Conservation (phyloP, 1,140 invertebrate species). For the Papilio helenus region DNA sequence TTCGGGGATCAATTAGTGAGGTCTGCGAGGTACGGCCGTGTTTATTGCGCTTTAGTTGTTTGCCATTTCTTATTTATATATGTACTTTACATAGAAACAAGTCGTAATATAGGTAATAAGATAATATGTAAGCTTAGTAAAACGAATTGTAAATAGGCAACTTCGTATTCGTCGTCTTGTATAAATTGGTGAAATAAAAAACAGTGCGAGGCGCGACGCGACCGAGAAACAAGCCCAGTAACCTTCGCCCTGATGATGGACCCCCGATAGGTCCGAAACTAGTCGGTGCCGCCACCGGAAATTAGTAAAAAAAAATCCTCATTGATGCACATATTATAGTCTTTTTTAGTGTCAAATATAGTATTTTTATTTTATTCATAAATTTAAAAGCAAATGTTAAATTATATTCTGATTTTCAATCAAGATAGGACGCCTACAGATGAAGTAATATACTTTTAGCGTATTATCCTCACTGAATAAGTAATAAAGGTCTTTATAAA, state of each 20-base stretch:
- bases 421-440: not conserved
- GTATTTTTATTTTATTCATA: not conserved
- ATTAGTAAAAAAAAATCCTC: no score
- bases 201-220: no score
- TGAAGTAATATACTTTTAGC: not conserved
- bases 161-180: not conserved
- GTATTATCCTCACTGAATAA: not conserved
- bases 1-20: slow-evolving; percentile 63
- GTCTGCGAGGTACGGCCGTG: slow-evolving; percentile 46
- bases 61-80: slow-evolving; percentile 39
- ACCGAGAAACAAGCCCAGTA: no score
- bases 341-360: not conserved
- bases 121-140: not conserved
- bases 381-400: not conserved
- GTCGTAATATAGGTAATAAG: not conserved
- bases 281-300: no score
- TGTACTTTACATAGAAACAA: not conserved
- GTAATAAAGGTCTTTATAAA: slow-evolving; percentile 29
- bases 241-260: no score
- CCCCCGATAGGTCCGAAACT: no score
- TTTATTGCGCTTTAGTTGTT: slow-evolving; percentile 46
- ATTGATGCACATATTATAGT: no score
- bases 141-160: not conserved
- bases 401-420: not conserved
- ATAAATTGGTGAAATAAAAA: no score